Evolutionary conservation across 35 echinoderm and acorn worm species (phyloP), one percentile per base, ranked within the genome.

Genomic region (Hemicentrotus pulcherrimus): DNA sequence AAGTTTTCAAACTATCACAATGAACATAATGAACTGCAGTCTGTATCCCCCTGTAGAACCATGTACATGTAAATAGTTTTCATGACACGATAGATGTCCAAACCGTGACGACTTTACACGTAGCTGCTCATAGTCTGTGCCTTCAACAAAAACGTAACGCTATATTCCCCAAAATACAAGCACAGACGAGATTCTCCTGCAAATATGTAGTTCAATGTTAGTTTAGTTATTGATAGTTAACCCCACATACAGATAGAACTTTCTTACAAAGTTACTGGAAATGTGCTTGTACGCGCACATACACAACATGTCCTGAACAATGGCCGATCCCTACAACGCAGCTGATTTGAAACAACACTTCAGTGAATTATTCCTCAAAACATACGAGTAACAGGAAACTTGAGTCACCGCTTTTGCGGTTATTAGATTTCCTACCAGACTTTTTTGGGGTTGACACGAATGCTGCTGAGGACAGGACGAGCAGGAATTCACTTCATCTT

Each of bases 391-490:
- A 78, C 22, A 78, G 65, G 65, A 78, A 78, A 78, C 19, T n/a
- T 78, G 65, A 78, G 65, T 78, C 65, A 78, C 65, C 65, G 65
- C 65, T 78, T 78, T 78, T 78, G 24, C 65, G 19, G 65, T 78
- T 78, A 78, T 78, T 78, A 78, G 65, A 78, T 78, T 78, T 78
- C 65, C 65, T 15, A 78, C 65, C 65, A 78, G 65, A 78, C 65
- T 78, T 78, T 78, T 78, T n/a, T 4, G 1, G 18, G 7, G 24
- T 78, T 78, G 65, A 78, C 65, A 78, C 65, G 28, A 78, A 78
- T 28, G 28, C 65, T 78, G 5, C 0, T n/a, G 35, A 41, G 35
- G 35, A 41, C 35, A 78, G 65, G 65, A 78, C 65, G 65, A 78
- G 65, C 65, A 78, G 65, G 65, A 78, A 78, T 78, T 78, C 65